A percentile compares a stretch with the other conserved stretches of the same genome.
Conservation (phyloP, 2,113 vertebrate genomes). For the Delphinapterus leucas region DNA sequence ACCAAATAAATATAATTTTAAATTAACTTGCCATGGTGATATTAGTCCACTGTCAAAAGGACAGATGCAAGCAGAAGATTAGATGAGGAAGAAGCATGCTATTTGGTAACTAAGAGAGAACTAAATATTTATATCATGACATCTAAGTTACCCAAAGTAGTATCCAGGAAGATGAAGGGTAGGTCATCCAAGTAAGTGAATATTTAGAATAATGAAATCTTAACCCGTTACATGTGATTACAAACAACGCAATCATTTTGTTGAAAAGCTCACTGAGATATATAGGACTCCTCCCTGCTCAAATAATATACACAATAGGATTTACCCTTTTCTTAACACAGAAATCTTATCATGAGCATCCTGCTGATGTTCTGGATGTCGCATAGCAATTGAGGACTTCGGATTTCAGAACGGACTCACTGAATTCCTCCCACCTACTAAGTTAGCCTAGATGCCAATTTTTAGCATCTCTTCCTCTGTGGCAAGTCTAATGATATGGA, state of each 20-base stretch:
- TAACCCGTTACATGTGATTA: background rate
- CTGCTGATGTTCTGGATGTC: background rate
- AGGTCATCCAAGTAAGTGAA: background rate
- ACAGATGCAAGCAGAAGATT: background rate
- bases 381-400: background rate
- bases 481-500: background rate
- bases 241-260: background rate
- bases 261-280: background rate
- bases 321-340: background rate
- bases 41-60: background rate
- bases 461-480: background rate
- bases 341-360: background rate
- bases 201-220: background rate
- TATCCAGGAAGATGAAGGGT: background rate
- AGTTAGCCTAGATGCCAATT: background rate
- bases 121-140: background rate
- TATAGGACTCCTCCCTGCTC: background rate
- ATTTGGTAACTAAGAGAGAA: background rate
- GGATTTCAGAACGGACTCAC: background rate
- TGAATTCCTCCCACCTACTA: background rate
- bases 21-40: background rate
- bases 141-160: background rate
- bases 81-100: background rate
- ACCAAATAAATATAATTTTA: conserved; percentile 11
- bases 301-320: background rate